Conservation (phyloP, 53 echinoderm and acorn worm species). For the Arbacia lixula region DNA sequence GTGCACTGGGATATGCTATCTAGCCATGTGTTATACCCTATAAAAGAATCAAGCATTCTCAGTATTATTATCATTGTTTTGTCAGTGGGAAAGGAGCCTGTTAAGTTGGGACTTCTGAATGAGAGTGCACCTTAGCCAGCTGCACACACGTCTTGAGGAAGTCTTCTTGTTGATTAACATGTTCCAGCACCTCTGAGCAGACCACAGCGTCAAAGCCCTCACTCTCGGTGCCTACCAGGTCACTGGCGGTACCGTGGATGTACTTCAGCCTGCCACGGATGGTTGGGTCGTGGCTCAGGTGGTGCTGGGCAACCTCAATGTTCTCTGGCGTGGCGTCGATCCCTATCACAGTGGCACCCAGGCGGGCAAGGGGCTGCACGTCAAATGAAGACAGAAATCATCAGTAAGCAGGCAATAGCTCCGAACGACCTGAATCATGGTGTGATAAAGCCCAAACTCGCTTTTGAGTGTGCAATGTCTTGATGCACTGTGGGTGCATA, state of each 20-base stretch:
- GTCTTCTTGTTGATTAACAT: constrained; percentile 76
- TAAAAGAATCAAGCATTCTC: no score
- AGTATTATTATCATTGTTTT: no score
- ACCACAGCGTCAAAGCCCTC: constrained; percentile 90
- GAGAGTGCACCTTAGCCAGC: constrained; percentile 90
- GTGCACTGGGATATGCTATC: no score
- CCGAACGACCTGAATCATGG: no score
- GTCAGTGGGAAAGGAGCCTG: no score
- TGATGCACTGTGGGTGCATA: no score
- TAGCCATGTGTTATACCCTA: no score
- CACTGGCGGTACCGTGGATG: constrained; percentile 77
- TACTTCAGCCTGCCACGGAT: constrained; percentile 74
- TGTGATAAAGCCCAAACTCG: no score
- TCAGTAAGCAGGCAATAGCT: no score
- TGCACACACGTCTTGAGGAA: constrained; percentile 78
- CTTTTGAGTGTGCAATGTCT: no score
- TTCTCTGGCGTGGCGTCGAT: constrained; percentile 80
- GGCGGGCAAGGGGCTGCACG: constrained; percentile 83
- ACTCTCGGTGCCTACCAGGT: constrained; percentile 68
- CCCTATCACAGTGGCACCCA: constrained; percentile 94
- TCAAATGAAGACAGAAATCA: neutral
- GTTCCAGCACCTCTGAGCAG: constrained; percentile 95
- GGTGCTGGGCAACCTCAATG: constrained; percentile 75
- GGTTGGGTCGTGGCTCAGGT: constrained; percentile 80
- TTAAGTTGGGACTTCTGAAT: no score